These are phyloP conservation scores for Asobara japonica DNA, from an alignment of 1,140 invertebrate species.

Conservation along the genomic window DNA sequence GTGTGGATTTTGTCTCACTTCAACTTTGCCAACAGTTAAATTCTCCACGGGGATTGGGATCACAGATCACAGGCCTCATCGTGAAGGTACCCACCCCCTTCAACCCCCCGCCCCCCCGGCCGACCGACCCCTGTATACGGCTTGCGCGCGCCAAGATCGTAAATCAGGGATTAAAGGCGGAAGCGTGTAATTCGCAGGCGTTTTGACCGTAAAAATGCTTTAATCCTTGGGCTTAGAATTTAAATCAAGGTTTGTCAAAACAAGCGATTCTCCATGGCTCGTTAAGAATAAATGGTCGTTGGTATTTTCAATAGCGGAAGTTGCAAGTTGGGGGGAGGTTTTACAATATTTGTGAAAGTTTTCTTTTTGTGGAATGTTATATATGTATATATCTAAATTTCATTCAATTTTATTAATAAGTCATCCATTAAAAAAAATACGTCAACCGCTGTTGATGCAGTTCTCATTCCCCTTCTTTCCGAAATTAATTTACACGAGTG, in stretches of 20 bases:
- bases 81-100: slow-evolving; percentile 7
- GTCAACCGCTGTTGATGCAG: too few relatives aligned
- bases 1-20: slow-evolving; percentile 37
- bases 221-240: slow-evolving; percentile 46
- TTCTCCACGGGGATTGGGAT: slow-evolving; percentile 61
- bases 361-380: too few relatives aligned
- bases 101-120: too few relatives aligned
- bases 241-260: slow-evolving; percentile 59
- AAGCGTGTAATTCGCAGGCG: slow-evolving; percentile 61
- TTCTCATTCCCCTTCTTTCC: neutral
- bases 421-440: too few relatives aligned
- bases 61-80: slow-evolving; percentile 40
- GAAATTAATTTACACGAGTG: slow-evolving; percentile 9
- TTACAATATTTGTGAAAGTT: too few relatives aligned
- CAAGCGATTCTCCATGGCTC: slow-evolving; percentile 60
- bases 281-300: slow-evolving; percentile 25
- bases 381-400: too few relatives aligned
- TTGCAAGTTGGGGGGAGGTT: too few relatives aligned
- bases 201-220: slow-evolving; percentile 66
- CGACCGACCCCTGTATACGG: slow-evolving; percentile 30
- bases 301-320: neutral
- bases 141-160: slow-evolving; percentile 44
- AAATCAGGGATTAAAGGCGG: slow-evolving; percentile 63
- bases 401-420: too few relatives aligned
- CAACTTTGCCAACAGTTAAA: slow-evolving; percentile 45